These are phyloP conservation scores for Acanthococcus lagerstroemiae DNA, from an alignment of 2,888 invertebrate genomes.

Conservation along the genomic window DNA sequence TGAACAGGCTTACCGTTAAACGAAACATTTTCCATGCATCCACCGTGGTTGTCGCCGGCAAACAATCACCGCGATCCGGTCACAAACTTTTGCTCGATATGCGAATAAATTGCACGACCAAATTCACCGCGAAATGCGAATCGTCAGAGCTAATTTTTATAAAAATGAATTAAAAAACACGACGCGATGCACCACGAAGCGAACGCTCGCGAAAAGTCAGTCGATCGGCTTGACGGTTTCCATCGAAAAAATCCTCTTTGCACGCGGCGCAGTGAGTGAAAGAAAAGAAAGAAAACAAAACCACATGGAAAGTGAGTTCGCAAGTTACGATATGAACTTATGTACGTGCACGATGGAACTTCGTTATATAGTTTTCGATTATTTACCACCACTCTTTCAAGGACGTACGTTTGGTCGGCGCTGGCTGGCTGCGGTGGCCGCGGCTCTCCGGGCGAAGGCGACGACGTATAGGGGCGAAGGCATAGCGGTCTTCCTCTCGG, in stretches of 20 bases:
- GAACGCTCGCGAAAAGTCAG: neutral
- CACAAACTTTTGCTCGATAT: no score
- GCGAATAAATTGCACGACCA: no score
- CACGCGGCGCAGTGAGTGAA: neutral
- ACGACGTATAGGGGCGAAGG: neutral
- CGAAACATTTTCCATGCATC: slow-evolving; percentile 4
- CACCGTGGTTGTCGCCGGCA: no score
- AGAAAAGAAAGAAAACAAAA: neutral
- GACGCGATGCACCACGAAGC: neutral
- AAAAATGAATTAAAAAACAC: no score
- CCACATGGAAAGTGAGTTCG: slow-evolving; percentile 7
- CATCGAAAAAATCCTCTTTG: neutral
- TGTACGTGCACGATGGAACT: neutral
- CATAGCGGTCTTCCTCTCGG: neutral
- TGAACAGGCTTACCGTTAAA: slow-evolving; percentile 2
- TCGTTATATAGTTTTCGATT: slow-evolving; percentile 14
- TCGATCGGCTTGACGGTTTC: neutral
- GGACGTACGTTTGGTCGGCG: slow-evolving; percentile 1
- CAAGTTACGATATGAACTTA: neutral
- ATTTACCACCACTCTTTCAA: slow-evolving; percentile 9
- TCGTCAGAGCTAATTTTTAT: no score
- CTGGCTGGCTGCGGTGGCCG: no score
- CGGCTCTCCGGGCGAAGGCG: neutral
- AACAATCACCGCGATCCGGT: no score
- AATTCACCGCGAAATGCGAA: neutral